Percentiles rank a stretch among this genome's conserved stretches.
Evolutionary conservation across 1,140 invertebrate genomes (phyloP).

Genomic region (Radopholus similis): DNA sequence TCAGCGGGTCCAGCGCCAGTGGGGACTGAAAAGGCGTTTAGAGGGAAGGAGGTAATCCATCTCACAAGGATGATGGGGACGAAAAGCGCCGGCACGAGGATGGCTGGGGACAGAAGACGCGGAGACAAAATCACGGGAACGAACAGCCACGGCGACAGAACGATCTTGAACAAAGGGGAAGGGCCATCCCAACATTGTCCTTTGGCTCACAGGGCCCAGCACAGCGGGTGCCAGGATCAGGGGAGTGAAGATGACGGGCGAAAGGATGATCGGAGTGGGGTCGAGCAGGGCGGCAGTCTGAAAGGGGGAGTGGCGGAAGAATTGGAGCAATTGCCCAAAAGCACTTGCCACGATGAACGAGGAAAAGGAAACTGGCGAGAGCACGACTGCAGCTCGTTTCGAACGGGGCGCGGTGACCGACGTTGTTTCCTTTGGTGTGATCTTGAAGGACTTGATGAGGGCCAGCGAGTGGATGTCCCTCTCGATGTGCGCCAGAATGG

Average conservation of each 20-base stretch:
- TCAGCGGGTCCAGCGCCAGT: slow-evolving; percentile 35
- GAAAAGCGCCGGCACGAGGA: slow-evolving; percentile 23
- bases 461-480: slow-evolving; percentile 30
- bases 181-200: slow-evolving; percentile 1
- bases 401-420: background rate
- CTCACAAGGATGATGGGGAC: slow-evolving; percentile 1
- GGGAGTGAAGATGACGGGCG: slow-evolving; percentile 33
- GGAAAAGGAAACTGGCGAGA: slow-evolving; percentile 42
- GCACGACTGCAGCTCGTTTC: slow-evolving; percentile 27
- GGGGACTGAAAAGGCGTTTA: slow-evolving; percentile 22
- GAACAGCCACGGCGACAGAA: slow-evolving; percentile 37
- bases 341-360: slow-evolving; percentile 31
- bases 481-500: slow-evolving; percentile 28
- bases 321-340: background rate
- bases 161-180: slow-evolving; percentile 10
- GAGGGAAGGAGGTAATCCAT: background rate
- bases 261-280: slow-evolving; percentile 36
- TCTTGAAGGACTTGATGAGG: slow-evolving; percentile 28
- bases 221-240: slow-evolving; percentile 41
- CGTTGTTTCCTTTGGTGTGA: slow-evolving; percentile 13
- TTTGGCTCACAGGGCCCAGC: slow-evolving; percentile 10
- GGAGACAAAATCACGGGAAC: slow-evolving; percentile 48
- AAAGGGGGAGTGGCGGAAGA: background rate
- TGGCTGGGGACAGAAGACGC: slow-evolving; percentile 30
- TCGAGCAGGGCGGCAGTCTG: background rate